Percentiles rank a stretch among this genome's conserved stretches.
phyloP scores from a whole-genome alignment of 1,140 invertebrate genomes.

The Holcopasites calliopsidis region DNA sequence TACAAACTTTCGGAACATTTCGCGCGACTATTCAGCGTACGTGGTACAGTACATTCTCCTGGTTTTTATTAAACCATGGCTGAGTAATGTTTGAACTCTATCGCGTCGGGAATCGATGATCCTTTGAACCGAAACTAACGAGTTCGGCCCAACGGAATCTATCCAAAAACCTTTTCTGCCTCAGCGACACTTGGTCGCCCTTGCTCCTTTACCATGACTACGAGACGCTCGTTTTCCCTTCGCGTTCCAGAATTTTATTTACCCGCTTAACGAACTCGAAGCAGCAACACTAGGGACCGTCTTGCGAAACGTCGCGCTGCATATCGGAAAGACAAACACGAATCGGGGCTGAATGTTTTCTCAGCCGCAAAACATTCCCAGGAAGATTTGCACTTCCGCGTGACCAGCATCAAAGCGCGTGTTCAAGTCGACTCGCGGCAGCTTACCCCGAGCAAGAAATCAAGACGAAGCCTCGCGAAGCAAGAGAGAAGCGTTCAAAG shows the following conservation, averaged over 20 bases:
- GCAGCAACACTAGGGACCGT: not conserved
- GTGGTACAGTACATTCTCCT: too few relatives aligned
- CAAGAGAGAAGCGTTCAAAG: constrained; percentile 11
- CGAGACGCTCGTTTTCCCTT: not conserved
- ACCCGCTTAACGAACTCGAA: constrained; percentile 21
- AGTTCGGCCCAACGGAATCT: too few relatives aligned
- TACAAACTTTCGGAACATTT: too few relatives aligned
- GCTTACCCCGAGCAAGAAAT: constrained; percentile 23
- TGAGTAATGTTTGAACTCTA: too few relatives aligned
- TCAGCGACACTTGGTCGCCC: too few relatives aligned
- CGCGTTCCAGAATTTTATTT: not conserved
- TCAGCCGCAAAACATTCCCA: not conserved
- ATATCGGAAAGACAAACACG: constrained; percentile 39
- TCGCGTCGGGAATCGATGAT: too few relatives aligned
- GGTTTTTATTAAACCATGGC: too few relatives aligned
- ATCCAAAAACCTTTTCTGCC: too few relatives aligned
- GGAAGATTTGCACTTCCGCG: constrained; percentile 11
- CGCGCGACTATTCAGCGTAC: too few relatives aligned
- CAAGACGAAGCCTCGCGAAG: not conserved
- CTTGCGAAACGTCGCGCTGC: not conserved
- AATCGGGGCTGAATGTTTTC: not conserved
- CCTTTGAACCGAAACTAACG: too few relatives aligned
- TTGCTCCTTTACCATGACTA: not conserved
- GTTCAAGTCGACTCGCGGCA: constrained; percentile 2
- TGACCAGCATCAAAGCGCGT: constrained; percentile 41